Conservation (phyloP, 2,888 invertebrate species). For the Lasius fuliginosus region DNA sequence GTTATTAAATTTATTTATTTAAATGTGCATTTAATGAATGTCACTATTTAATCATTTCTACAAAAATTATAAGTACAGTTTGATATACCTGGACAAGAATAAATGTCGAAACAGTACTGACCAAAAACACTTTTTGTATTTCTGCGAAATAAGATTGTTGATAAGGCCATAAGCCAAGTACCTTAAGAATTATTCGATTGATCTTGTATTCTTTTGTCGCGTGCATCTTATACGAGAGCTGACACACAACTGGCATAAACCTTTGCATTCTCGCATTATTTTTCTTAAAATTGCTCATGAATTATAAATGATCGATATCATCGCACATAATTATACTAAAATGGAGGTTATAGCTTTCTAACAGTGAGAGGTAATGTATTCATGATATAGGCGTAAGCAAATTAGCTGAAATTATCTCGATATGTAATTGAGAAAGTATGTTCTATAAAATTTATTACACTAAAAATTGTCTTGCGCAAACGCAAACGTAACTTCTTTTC, state of each 20-base stretch:
- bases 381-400: not conserved
- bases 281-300: not conserved
- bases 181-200: conserved; percentile 27
- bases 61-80: not conserved
- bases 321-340: not conserved
- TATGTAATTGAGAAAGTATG: not conserved
- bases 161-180: conserved; percentile 46
- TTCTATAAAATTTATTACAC: not conserved
- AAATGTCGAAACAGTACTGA: not conserved
- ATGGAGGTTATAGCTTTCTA: not conserved
- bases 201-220: not conserved
- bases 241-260: not conserved
- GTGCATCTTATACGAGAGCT: not conserved
- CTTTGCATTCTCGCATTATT: not conserved
- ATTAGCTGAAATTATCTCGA: conserved; percentile 6
- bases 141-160: not conserved
- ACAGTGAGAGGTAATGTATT: not conserved
- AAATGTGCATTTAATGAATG: not conserved
- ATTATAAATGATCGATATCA: not conserved
- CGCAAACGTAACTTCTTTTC: not conserved
- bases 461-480: not conserved
- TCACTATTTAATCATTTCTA: not conserved
- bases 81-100: conserved; percentile 30
- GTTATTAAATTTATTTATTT: not conserved
- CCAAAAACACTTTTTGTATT: not conserved